Conservation (phyloP, 2,113 vertebrate genomes). For the Pycnonotus jocosus region DNA sequence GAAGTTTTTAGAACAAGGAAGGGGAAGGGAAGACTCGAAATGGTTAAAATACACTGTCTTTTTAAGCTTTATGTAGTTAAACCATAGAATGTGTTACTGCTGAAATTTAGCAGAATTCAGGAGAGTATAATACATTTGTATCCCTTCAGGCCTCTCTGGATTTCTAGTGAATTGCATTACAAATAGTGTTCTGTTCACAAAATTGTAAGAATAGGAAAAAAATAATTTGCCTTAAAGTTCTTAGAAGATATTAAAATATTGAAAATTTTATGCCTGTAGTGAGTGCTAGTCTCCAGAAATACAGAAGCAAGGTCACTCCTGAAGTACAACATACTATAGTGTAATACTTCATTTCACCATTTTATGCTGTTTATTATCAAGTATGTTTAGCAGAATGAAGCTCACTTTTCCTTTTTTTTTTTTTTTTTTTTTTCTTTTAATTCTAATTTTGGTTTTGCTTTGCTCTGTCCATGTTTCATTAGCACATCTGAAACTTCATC, state of each 20-base stretch:
- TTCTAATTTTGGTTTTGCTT: background rate
- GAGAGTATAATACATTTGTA: background rate
- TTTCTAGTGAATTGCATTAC: background rate
- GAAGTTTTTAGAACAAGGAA: background rate
- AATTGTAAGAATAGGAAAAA: background rate
- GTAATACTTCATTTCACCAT: background rate
- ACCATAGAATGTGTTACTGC: background rate
- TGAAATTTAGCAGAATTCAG: background rate
- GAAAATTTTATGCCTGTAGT: background rate
- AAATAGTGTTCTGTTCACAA: background rate
- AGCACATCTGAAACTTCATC: background rate
- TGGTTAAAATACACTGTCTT: background rate
- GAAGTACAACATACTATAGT: background rate
- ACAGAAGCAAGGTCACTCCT: background rate
- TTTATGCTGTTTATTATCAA: background rate
- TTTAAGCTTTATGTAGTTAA: background rate
- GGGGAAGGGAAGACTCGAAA: background rate
- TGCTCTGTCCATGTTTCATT: background rate
- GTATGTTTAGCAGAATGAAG: background rate
- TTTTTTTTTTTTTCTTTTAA: rapidly evolving
- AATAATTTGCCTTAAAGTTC: background rate
- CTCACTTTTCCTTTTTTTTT: background rate
- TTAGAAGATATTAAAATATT: background rate
- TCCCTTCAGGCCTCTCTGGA: background rate
- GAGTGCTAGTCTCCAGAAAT: background rate